Percentiles rank a stretch among this genome's conserved stretches.
Conservation (phyloP, 1,140 invertebrate genomes). For the Brachionus paranguensis region DNA sequence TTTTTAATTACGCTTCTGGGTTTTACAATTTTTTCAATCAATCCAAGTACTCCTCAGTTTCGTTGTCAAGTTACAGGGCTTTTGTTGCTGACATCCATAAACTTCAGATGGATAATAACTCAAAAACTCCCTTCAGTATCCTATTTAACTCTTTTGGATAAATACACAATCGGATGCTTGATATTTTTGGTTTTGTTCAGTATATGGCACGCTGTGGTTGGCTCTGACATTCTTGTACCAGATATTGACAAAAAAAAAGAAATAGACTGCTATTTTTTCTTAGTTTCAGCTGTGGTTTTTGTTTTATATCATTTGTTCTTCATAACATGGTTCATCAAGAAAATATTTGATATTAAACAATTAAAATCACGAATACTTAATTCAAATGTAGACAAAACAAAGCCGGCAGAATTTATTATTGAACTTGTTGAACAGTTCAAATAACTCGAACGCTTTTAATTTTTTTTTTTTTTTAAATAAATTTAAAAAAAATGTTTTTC, state of each 20-base stretch:
- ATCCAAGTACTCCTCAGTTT: background rate
- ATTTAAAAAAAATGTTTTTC: too few relatives aligned
- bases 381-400: background rate
- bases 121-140: conserved; percentile 25
- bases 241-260: background rate
- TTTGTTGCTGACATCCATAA: conserved; percentile 27
- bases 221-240: background rate
- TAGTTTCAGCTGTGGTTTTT: background rate
- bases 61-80: conserved; percentile 25
- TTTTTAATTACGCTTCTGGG: conserved; percentile 33
- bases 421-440: background rate
- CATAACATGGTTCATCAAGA: conserved; percentile 9
- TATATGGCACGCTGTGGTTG: conserved; percentile 35
- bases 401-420: background rate
- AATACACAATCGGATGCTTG: conserved; percentile 32
- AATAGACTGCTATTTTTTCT: background rate
- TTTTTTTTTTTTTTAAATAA: too few relatives aligned
- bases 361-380: background rate
- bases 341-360: background rate
- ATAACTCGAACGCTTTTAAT: background rate
- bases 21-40: conserved; percentile 6
- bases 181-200: conserved; percentile 17
- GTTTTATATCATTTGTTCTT: background rate
- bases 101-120: conserved; percentile 33
- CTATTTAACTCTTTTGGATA: conserved; percentile 24